Evolutionary conservation across 1,140 invertebrate genomes (phyloP).

Genomic region (Drosophila navojoa): DNA sequence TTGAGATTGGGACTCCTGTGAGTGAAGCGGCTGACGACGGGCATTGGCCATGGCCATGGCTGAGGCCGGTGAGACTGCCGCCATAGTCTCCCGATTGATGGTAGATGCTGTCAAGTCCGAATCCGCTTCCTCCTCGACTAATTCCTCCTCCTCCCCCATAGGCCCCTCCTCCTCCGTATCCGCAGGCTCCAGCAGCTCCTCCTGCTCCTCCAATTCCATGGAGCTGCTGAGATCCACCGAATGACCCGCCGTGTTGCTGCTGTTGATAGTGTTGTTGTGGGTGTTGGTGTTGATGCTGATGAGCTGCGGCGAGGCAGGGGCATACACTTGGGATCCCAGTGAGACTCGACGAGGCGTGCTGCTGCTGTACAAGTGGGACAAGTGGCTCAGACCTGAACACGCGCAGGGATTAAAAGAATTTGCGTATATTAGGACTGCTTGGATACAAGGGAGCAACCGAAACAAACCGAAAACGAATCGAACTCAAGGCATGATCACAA

Average conservation of each 20-base stretch:
- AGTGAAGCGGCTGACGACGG: slow-evolving; percentile 81
- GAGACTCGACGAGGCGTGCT: slow-evolving; percentile 84
- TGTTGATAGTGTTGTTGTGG: slow-evolving; percentile 76
- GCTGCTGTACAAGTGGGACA: slow-evolving; percentile 84
- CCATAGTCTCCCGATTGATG: slow-evolving; percentile 84
- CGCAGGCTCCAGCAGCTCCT: slow-evolving; percentile 63
- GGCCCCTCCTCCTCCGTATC: slow-evolving; percentile 73
- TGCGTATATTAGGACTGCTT: slow-evolving; percentile 33
- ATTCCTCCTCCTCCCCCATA: slow-evolving; percentile 81
- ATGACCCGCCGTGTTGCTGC: slow-evolving; percentile 70
- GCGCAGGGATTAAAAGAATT: slow-evolving; percentile 43
- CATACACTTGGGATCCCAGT: slow-evolving; percentile 83
- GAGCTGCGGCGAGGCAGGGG: slow-evolving; percentile 82
- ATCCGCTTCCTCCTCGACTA: slow-evolving; percentile 83
- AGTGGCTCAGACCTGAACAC: slow-evolving; percentile 82
- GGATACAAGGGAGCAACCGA: slow-evolving; percentile 12
- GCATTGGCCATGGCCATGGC: slow-evolving; percentile 70
- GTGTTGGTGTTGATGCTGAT: slow-evolving; percentile 77
- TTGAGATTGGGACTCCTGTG: slow-evolving; percentile 83
- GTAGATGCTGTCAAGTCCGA: slow-evolving; percentile 84
- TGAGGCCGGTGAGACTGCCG: slow-evolving; percentile 66
- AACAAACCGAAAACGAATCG: slow-evolving; percentile 52
- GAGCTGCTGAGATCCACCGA: slow-evolving; percentile 84
- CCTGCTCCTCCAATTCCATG: slow-evolving; percentile 82
- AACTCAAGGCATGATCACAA: slow-evolving; percentile 45